Evolutionary conservation across 2,113 vertebrate genomes (phyloP).

Genomic region (Calypte anna): DNA sequence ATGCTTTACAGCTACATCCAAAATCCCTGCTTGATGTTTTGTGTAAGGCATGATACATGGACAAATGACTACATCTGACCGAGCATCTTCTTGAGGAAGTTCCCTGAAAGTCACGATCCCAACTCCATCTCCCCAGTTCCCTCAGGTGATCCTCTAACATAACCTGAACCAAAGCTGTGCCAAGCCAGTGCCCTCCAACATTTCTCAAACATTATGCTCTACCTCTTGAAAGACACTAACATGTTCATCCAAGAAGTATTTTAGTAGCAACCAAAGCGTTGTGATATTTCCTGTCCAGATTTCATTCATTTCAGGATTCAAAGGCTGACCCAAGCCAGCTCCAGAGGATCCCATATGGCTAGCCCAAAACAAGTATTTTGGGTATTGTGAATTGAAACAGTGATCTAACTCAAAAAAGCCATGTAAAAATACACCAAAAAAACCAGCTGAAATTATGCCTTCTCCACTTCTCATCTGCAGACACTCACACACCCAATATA

Average conservation of each 20-base stretch:
- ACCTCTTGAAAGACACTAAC: neutral
- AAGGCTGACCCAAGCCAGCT: neutral
- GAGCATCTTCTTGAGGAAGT: neutral
- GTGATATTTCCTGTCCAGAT: neutral
- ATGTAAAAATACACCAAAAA: neutral
- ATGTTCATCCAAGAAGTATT: neutral
- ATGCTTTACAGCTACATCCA: neutral
- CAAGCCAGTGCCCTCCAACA: neutral
- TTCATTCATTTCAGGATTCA: neutral
- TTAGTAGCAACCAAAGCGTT: neutral
- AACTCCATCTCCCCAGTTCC: rapidly evolving
- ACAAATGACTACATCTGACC: neutral
- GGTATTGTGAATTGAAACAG: neutral
- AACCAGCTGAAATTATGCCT: neutral
- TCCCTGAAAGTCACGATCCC: rapidly evolving
- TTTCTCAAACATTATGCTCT: neutral
- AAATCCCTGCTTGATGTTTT: neutral
- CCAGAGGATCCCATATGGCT: neutral
- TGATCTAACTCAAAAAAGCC: neutral
- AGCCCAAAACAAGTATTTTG: neutral
- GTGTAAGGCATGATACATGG: neutral
- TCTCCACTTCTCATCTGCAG: neutral
- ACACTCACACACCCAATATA: neutral
- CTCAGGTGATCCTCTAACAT: rapidly evolving
- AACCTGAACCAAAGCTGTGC: neutral